Conservation (phyloP, 23 tunicate genomes). For the Diplosoma virens region DNA sequence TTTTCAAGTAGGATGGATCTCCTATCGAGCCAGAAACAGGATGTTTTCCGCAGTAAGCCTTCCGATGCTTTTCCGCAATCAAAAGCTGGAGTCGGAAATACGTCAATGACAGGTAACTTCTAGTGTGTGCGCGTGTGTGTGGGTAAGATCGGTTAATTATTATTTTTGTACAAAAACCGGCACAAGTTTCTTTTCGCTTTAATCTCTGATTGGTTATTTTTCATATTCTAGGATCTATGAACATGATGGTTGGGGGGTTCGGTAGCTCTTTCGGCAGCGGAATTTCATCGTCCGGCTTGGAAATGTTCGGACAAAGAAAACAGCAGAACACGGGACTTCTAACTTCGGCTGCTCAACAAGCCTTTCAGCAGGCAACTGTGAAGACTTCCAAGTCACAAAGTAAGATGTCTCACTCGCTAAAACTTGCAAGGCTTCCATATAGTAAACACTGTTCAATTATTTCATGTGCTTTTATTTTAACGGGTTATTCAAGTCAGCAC, state of each 20-base stretch:
- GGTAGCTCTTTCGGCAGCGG: conserved; percentile 43
- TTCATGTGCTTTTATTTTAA: too few relatives aligned
- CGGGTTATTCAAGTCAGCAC: too few relatives aligned
- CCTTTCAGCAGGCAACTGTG: conserved; percentile 78
- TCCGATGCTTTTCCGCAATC: conserved; percentile 59
- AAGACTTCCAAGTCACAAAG: conserved; percentile 40
- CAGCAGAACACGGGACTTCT: conserved; percentile 33
- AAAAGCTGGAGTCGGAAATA: conserved; percentile 28
- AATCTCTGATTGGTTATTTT: too few relatives aligned
- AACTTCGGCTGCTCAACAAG: conserved; percentile 80
- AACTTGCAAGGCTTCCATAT: too few relatives aligned
- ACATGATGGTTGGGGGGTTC: conserved; percentile 36
- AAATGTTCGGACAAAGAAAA: conserved; percentile 73
- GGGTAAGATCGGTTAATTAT: too few relatives aligned
- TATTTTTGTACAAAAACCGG: too few relatives aligned
- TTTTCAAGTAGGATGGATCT: conserved; percentile 48
- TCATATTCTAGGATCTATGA: conserved; percentile 20
- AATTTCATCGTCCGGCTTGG: conserved; percentile 25
- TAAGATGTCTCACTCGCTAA: too few relatives aligned
- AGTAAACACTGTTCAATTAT: too few relatives aligned
- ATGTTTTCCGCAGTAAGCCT: conserved; percentile 56
- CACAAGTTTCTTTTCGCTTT: too few relatives aligned
- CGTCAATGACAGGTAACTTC: too few relatives aligned
- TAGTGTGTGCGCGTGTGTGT: too few relatives aligned
- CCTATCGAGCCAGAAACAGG: conserved; percentile 39